Evolutionary conservation across 2,888 invertebrate species (phyloP), one percentile per base, ranked within the genome.

Genomic region (Sarcophaga caerulescens): DNA sequence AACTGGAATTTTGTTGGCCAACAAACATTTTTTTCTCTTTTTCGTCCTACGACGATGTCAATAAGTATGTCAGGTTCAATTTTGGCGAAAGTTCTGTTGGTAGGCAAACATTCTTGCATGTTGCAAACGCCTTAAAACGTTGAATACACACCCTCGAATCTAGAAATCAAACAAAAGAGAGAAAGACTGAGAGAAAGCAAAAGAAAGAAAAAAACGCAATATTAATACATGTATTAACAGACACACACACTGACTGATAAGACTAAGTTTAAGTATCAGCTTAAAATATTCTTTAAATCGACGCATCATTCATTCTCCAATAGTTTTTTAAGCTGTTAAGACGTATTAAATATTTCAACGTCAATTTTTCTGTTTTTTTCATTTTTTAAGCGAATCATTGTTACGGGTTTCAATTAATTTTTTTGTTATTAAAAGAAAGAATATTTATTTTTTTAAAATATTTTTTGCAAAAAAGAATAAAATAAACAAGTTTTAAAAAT

Each of bases 231-330:
- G 52, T 52, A 52, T 52, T 52, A 52, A 14, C 4, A 52, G 4
- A 47, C 14, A 52, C 1, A 47, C 14, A 52, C 8, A 35, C 35
- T 35, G 1, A 35, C 8, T 35, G 35, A 35, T 35, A 21, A n/a
- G 59, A 60, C 35, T 14, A 60, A 73, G 44, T 73, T 44, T 57
- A 66, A 35, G 57, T 25, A 23, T 45, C 21, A 1, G 59, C 76
- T 76, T 76, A 75, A 81, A 71, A 69, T 68, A 69, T 83, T 85
- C 73, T 82, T 82, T 44, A 76, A 76, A 68, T 47, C 57, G 45
- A 71, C 63, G 71, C 75, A 75, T 80, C 80, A 25, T 35, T 82
- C 76, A 87, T 84, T 82, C 78, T 59, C 23, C 70, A 84, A 81
- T 76, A 84, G 79, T 76, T 63, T 66, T 75, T 75, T 70, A 70